Evolutionary conservation across 2,888 invertebrate genomes (phyloP), one percentile per base, ranked within the genome.

Genomic region (Agrenia bidenticulata): DNA sequence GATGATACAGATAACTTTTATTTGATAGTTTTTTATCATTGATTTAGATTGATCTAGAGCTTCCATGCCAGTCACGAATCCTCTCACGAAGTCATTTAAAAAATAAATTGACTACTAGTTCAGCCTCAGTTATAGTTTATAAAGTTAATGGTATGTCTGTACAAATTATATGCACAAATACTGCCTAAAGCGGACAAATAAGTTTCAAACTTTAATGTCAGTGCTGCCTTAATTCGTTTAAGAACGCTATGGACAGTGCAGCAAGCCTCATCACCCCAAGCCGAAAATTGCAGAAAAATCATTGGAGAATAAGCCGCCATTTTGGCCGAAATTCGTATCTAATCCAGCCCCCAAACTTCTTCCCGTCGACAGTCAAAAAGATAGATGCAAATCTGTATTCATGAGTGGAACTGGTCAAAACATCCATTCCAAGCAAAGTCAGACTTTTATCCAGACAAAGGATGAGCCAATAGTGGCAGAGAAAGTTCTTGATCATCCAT

Each of bases 381-480:
- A n/a, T n/a, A n/a, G n/a, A n/a, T n/a, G n/a, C n/a, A n/a, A n/a
- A n/a, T n/a, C n/a, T n/a, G 39, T 15, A 39, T 11, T 39, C 39
- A 15, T 45, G 9, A 45, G 45, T 45, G 55, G 55, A 17, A 55
- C 19, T 11, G 57, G 57, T 2, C 57, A 57, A 57, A 39, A 41
- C 19, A 21, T 57, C 21, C 27, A 57, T 39, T n/a, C 57, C 4
- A 57, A 57, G 42, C 19, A n/a, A 13, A 57, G 57, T 21, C 57
- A 57, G 26, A 57, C 57, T n/a, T 5, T 39, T 17, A 57, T 57
- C 21, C 39, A 57, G 17, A 13, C 41, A 39, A 7, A 39, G 15
- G 39, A 39, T 39, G 39, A 7, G 15, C 39, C 7, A 39, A n/a
- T n/a, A 32, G 32, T 7, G 11, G 32, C 32, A 7, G 19, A 45